These are phyloP conservation scores for Gnatocerus cornutus DNA, from an alignment of 2,888 invertebrate species.

Conservation along the genomic window DNA sequence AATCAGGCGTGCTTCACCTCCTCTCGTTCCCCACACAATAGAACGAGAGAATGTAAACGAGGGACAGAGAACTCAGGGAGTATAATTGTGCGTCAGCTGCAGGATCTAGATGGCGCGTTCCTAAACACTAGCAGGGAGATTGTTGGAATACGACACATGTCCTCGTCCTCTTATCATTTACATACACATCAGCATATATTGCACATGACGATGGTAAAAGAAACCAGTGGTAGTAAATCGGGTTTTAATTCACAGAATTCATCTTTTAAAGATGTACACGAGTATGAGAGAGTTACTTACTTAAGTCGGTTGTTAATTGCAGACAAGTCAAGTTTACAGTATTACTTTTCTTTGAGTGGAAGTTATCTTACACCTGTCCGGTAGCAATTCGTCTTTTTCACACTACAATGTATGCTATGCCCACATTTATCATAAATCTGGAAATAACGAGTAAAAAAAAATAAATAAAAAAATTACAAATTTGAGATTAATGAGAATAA, in stretches of 20 bases:
- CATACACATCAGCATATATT: conserved; percentile 50
- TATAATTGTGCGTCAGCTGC: conserved; percentile 63
- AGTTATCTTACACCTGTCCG: no score
- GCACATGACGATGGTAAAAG: conserved; percentile 26
- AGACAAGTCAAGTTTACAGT: no score
- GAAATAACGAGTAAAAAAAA: no score
- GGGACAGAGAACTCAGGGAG: conserved; percentile 45
- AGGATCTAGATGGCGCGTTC: conserved; percentile 65
- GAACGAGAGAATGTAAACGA: conserved; percentile 32
- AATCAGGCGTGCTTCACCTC: conserved; percentile 46
- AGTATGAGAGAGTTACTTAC: no score
- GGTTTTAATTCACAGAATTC: conserved; percentile 5
- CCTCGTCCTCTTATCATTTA: conserved; percentile 48
- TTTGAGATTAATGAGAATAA: no score
- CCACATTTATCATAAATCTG: no score
- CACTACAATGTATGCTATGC: no score
- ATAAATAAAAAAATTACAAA: no score
- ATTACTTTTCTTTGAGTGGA: no score
- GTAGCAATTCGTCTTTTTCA: no score
- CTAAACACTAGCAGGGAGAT: conserved; percentile 56
- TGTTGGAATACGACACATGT: conserved; percentile 48
- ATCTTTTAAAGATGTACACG: neutral
- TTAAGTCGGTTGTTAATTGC: no score
- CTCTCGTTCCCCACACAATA: conserved; percentile 34
- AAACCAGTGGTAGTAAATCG: conserved; percentile 38